These are phyloP conservation scores for Myotis findleyi DNA, from an alignment of 2,797 vertebrate genomes.

Conservation along the genomic window DNA sequence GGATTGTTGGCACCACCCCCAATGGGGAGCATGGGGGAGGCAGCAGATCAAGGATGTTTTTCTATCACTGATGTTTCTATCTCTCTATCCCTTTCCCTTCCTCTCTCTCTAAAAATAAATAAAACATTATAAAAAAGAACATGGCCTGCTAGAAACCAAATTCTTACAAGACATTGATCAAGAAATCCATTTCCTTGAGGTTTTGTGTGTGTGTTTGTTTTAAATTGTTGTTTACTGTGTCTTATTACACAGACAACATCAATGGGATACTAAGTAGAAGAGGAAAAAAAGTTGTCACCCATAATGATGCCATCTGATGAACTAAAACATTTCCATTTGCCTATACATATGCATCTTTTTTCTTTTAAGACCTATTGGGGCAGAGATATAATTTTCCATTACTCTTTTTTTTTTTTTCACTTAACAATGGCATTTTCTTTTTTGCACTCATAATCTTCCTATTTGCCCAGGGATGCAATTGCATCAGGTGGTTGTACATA, in stretches of 20 bases:
- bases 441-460: not conserved
- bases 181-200: not conserved
- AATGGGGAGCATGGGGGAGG: no score
- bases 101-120: no score
- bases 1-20: no score
- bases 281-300: not conserved
- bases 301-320: not conserved
- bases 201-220: not conserved
- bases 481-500: not conserved
- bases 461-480: not conserved
- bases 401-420: not conserved
- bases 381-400: not conserved
- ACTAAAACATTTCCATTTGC: not conserved
- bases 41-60: no score
- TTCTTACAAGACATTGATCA: not conserved
- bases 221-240: slow-evolving; percentile 5
- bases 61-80: no score
- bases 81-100: no score
- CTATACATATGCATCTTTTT: not conserved
- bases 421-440: slow-evolving; percentile 14
- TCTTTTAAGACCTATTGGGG: not conserved
- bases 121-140: no score
- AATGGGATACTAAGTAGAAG: not conserved
- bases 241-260: not conserved
- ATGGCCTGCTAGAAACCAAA: not conserved